These are phyloP conservation scores for Albula glossodonta DNA, from an alignment of 2,113 vertebrate genomes.

Conservation along the genomic window DNA sequence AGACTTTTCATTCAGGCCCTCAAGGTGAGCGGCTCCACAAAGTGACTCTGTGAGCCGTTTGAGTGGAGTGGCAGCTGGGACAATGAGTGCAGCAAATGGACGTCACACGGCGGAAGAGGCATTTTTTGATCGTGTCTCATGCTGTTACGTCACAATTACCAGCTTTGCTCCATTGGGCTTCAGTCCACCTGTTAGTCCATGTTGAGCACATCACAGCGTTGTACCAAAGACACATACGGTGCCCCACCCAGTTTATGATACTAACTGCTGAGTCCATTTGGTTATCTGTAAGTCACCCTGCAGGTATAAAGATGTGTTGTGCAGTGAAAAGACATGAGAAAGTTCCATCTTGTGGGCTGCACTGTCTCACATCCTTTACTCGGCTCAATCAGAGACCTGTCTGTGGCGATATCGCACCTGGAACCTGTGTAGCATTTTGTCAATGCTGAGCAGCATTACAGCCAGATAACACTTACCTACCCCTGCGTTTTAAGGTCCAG, in stretches of 20 bases:
- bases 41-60: background rate
- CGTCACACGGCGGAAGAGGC: background rate
- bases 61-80: background rate
- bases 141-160: background rate
- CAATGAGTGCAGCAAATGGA: background rate
- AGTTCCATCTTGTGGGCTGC: background rate
- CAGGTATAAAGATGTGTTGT: background rate
- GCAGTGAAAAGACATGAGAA: background rate
- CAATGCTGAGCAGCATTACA: background rate
- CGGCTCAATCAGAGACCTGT: background rate
- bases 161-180: background rate
- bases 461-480: background rate
- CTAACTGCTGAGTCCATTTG: background rate
- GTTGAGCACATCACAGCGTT: too few species aligned
- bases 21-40: background rate
- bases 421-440: background rate
- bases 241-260: background rate
- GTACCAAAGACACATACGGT: background rate
- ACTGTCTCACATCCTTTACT: background rate
- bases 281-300: background rate
- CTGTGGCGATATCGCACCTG: background rate
- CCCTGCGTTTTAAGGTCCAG: background rate
- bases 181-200: too few species aligned
- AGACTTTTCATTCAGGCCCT: background rate
- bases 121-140: background rate